Evolutionary conservation across 1,140 invertebrate species (phyloP).

Genomic region (Drosophila pseudoobscura): DNA sequence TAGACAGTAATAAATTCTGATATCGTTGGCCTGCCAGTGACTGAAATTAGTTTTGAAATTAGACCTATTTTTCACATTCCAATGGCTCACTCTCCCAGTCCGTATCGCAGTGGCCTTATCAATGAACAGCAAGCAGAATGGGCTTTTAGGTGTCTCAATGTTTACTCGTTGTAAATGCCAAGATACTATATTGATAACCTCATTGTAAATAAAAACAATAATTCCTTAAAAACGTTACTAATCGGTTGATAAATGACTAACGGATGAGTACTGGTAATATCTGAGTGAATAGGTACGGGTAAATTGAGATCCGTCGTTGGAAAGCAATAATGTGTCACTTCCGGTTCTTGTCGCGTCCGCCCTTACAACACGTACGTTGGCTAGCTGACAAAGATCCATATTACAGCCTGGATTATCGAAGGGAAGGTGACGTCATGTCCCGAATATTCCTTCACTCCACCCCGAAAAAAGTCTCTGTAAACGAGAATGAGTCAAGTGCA

Average conservation of each 20-base stretch:
- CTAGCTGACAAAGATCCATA: no score
- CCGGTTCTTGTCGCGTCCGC: not conserved
- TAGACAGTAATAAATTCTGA: conserved; percentile 21
- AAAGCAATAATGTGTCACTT: conserved; percentile 9
- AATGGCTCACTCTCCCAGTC: conserved; percentile 8
- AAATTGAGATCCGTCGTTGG: not conserved
- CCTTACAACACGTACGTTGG: not conserved
- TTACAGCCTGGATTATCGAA: no score
- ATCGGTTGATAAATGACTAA: conserved; percentile 13
- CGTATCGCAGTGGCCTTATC: conserved; percentile 55
- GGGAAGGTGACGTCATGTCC: conserved; percentile 48
- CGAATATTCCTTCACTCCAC: conserved; percentile 40
- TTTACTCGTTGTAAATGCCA: conserved; percentile 19
- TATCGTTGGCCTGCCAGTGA: conserved; percentile 31
- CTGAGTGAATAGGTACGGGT: no score
- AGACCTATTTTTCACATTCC: conserved; percentile 15
- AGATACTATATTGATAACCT: conserved; percentile 44
- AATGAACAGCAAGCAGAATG: conserved; percentile 23
- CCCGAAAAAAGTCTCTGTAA: conserved; percentile 36
- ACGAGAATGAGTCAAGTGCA: conserved; percentile 58
- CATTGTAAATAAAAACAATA: not conserved
- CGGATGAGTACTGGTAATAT: no score
- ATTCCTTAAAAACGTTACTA: conserved; percentile 19
- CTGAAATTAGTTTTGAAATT: conserved; percentile 12
- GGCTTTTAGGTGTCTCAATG: conserved; percentile 34